Evolutionary conservation across 2,888 invertebrate genomes (phyloP).

Genomic region (Sarcophaga variegata): DNA sequence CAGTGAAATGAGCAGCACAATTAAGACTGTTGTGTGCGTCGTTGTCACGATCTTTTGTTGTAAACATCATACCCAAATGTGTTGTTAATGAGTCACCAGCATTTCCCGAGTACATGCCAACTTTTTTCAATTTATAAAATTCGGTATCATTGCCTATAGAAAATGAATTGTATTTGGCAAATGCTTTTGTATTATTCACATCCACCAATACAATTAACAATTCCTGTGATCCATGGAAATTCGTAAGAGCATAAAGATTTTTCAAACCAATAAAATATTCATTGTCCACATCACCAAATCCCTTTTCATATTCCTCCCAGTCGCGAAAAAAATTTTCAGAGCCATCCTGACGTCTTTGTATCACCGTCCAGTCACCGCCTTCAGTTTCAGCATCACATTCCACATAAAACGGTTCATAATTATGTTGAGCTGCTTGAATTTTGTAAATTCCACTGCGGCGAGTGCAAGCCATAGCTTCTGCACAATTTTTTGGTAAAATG

Average conservation of each 20-base stretch:
- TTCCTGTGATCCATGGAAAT: slow-evolving; percentile 29
- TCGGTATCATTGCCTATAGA: slow-evolving; percentile 20
- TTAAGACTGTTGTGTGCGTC: slow-evolving; percentile 1
- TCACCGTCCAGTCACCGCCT: slow-evolving; percentile 32
- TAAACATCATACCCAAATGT: slow-evolving; percentile 39
- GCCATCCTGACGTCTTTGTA: slow-evolving; percentile 43
- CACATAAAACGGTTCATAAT: slow-evolving; percentile 26
- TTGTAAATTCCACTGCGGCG: slow-evolving; percentile 44
- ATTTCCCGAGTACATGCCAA: slow-evolving; percentile 44
- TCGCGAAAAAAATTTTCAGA: slow-evolving; percentile 20
- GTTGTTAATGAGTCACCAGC: slow-evolving; percentile 31
- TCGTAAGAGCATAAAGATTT: slow-evolving; percentile 14
- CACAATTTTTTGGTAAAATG: slow-evolving; percentile 36
- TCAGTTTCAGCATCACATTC: slow-evolving; percentile 32
- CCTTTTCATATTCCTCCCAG: slow-evolving; percentile 32
- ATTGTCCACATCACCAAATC: background rate
- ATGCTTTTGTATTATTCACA: background rate
- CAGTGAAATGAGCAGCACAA: slow-evolving; percentile 36
- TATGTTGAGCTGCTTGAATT: slow-evolving; percentile 8
- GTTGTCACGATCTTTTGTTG: slow-evolving; percentile 41
- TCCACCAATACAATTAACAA: slow-evolving; percentile 26
- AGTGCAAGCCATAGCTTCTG: slow-evolving; percentile 38
- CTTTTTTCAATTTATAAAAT: slow-evolving; percentile 28
- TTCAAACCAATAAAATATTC: slow-evolving; percentile 14
- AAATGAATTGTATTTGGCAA: slow-evolving; percentile 38